phyloP scores from a whole-genome alignment of 2,113 vertebrate genomes.

The Odontesthes bonariensis region DNA sequence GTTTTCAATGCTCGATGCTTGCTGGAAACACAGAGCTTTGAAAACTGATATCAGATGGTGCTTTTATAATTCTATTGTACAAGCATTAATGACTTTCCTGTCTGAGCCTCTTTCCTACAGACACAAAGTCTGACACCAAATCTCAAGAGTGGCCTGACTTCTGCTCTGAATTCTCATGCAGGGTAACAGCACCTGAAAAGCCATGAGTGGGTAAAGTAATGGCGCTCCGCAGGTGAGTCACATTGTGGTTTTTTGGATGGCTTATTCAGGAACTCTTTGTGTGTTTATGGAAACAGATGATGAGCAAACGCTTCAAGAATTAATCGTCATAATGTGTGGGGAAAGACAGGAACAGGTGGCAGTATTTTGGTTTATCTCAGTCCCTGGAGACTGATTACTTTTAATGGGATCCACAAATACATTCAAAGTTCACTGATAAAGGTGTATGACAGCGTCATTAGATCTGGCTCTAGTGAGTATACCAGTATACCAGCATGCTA shows the following conservation, averaged over 20 bases:
- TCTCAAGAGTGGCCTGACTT: background rate
- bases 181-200: conserved; percentile 34
- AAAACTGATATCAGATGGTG: background rate
- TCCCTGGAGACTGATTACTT: conserved; percentile 28
- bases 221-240: conserved; percentile 17
- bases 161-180: background rate
- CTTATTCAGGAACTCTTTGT: conserved; percentile 13
- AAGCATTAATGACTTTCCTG: background rate
- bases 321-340: conserved; percentile 36
- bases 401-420: conserved; percentile 9
- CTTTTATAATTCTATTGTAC: conserved; percentile 1
- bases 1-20: background rate
- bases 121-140: background rate
- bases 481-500: conserved; percentile 19
- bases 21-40: background rate
- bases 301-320: conserved; percentile 50
- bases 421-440: conserved; percentile 12
- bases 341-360: conserved; percentile 42
- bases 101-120: background rate
- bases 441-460: background rate
- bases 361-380: conserved; percentile 31
- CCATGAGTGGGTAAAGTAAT: conserved; percentile 12
- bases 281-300: conserved; percentile 44
- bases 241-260: conserved; percentile 23
- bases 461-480: background rate